These are phyloP conservation scores for Neodiprion lecontei DNA, from an alignment of 1,140 invertebrate species.

Conservation along the genomic window DNA sequence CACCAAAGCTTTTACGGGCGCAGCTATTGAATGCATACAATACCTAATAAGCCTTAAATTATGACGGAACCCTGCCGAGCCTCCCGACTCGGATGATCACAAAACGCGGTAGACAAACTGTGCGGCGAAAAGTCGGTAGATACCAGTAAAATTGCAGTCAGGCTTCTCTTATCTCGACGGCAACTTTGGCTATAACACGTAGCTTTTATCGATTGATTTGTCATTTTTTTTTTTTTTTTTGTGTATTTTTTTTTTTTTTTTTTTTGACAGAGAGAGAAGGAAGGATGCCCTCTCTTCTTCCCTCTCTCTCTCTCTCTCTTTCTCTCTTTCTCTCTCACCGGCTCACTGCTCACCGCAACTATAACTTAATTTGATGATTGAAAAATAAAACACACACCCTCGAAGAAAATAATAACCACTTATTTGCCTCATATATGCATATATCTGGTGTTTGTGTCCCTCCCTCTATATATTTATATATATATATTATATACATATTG, in stretches of 20 bases:
- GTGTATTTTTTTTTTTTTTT: too few species aligned
- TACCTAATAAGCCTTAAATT: too few species aligned
- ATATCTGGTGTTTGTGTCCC: slow-evolving; percentile 45
- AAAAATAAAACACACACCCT: not conserved
- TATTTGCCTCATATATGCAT: slow-evolving; percentile 48
- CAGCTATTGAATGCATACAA: too few species aligned
- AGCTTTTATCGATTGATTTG: slow-evolving; percentile 54
- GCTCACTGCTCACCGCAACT: slow-evolving; percentile 62
- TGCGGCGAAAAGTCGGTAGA: too few species aligned
- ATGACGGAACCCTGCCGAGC: too few species aligned
- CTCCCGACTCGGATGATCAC: too few species aligned
- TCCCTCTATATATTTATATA: not conserved
- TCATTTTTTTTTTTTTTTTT: too few species aligned
- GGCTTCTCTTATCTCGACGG: slow-evolving; percentile 11
- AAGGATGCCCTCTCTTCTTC: slow-evolving; percentile 32
- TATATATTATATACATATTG: too few species aligned
- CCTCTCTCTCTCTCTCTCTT: slow-evolving; percentile 53
- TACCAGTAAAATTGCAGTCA: too few species aligned
- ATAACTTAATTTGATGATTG: slow-evolving; percentile 47
- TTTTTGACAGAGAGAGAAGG: not conserved
- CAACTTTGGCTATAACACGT: slow-evolving; percentile 60
- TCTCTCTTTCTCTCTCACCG: slow-evolving; percentile 47
- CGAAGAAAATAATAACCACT: slow-evolving; percentile 56
- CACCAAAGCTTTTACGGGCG: too few species aligned
- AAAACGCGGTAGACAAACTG: too few species aligned